phyloP scores from a whole-genome alignment of 2,113 vertebrate genomes.

The Uria lomvia region DNA sequence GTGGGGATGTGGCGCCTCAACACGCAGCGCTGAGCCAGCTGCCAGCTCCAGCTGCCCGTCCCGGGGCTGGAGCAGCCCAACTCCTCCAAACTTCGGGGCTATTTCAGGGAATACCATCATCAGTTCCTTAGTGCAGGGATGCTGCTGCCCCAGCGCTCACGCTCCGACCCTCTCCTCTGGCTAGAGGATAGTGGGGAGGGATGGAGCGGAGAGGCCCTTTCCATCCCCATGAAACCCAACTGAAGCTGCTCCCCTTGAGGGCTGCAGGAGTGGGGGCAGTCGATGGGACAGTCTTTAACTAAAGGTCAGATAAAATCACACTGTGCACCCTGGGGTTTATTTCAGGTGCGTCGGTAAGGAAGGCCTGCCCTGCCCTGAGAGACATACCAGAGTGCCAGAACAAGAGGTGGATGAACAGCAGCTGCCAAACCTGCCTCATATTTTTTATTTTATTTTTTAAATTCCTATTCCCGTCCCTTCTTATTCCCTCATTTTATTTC shows the following conservation, averaged over 20 bases:
- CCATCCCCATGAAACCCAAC: fast-evolving
- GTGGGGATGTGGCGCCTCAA: not conserved
- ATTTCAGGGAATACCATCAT: not conserved
- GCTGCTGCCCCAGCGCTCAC: not conserved
- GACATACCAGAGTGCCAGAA: fast-evolving
- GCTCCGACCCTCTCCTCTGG: fast-evolving
- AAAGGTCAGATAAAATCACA: not conserved
- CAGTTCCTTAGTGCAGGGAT: not conserved
- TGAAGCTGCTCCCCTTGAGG: not conserved
- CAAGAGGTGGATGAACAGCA: not conserved
- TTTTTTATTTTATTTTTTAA: not conserved
- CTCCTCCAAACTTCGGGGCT: not conserved
- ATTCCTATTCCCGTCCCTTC: not conserved
- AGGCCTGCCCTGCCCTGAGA: not conserved
- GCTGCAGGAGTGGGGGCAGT: not conserved
- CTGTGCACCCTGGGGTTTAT: not conserved
- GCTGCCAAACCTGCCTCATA: not conserved
- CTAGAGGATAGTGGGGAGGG: fast-evolving
- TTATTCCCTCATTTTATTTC: not conserved
- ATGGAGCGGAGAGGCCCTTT: not conserved
- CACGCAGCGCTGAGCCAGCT: not conserved
- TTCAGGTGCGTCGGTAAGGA: fast-evolving
- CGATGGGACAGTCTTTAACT: fast-evolving
- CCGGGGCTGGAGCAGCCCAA: not conserved
- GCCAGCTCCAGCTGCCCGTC: not conserved